Percentiles rank a stretch among this genome's conserved stretches.
Conservation (phyloP, 2,113 vertebrate genomes). For the Austrofundulus limnaeus region DNA sequence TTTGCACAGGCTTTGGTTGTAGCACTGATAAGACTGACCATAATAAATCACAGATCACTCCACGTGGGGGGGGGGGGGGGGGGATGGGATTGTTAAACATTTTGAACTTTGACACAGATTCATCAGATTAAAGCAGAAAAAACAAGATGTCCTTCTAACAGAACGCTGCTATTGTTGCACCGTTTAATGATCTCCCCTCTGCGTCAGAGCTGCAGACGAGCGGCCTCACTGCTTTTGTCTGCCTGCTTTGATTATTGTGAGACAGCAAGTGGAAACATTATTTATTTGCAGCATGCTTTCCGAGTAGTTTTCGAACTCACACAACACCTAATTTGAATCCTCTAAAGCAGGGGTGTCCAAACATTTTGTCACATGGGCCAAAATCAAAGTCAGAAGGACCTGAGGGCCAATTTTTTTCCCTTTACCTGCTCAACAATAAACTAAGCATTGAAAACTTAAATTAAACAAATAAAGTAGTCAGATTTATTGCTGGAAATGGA, state of each 20-base stretch:
- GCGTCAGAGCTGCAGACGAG: not conserved
- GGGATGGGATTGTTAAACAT: not conserved
- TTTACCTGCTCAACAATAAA: too few relatives aligned
- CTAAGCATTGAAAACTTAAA: too few relatives aligned
- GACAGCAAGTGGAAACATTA: not conserved
- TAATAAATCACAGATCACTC: not conserved
- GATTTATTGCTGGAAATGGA: too few relatives aligned
- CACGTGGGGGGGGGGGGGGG: too few relatives aligned
- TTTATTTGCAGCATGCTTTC: not conserved
- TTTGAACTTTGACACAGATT: conserved; percentile 1
- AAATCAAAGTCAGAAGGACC: too few relatives aligned
- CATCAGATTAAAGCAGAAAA: too few relatives aligned
- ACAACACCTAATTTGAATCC: too few relatives aligned
- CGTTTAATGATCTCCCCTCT: conserved; percentile 12
- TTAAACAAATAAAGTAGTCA: too few relatives aligned
- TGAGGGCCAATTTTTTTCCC: too few relatives aligned
- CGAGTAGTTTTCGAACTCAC: not conserved
- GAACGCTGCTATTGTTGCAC: conserved; percentile 6
- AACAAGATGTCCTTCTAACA: too few relatives aligned
- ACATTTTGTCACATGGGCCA: too few relatives aligned
- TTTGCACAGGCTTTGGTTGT: not conserved
- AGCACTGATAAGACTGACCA: not conserved
- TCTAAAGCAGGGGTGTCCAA: too few relatives aligned
- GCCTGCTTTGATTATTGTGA: not conserved
- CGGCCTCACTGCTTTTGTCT: not conserved